These are phyloP conservation scores for Neoitamus cyanurus DNA, from an alignment of 2,888 invertebrate genomes.

Conservation along the genomic window DNA sequence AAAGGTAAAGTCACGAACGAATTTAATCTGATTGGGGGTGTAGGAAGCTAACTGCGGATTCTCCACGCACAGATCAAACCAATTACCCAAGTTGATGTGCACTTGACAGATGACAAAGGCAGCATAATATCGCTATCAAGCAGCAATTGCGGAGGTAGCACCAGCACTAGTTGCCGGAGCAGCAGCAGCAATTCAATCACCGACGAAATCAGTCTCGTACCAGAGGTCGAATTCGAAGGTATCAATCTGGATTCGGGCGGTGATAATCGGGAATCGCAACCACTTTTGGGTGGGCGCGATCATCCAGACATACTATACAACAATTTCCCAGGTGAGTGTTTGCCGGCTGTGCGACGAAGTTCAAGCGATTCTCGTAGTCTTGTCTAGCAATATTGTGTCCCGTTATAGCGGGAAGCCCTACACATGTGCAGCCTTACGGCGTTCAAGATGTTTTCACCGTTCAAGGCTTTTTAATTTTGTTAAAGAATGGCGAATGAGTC, in stretches of 20 bases:
- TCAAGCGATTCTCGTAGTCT: too few relatives aligned
- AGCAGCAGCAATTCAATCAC: conserved; percentile 60
- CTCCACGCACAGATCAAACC: neutral
- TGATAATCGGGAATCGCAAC: conserved; percentile 91
- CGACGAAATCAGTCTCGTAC: conserved; percentile 81
- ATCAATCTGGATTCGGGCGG: conserved; percentile 84
- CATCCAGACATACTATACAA: conserved; percentile 80
- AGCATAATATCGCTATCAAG: conserved; percentile 72
- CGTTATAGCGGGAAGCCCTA: neutral
- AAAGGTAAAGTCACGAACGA: neutral
- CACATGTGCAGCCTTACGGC: neutral
- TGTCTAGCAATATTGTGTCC: neutral
- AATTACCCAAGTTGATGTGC: conserved; percentile 20
- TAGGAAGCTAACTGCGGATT: neutral
- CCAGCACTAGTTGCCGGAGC: conserved; percentile 53
- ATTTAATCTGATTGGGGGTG: neutral
- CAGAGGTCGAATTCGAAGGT: conserved; percentile 85
- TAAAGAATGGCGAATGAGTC: neutral
- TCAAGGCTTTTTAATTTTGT: conserved; percentile 17
- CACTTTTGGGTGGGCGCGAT: conserved; percentile 86
- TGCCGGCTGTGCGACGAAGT: too few relatives aligned
- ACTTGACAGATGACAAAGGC: conserved; percentile 68
- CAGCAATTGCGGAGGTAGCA: conserved; percentile 61
- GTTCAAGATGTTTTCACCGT: neutral
- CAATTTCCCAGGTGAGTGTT: conserved; percentile 81